Conservation (phyloP, 2,888 invertebrate species). For the Drosophila austrosaltans region DNA sequence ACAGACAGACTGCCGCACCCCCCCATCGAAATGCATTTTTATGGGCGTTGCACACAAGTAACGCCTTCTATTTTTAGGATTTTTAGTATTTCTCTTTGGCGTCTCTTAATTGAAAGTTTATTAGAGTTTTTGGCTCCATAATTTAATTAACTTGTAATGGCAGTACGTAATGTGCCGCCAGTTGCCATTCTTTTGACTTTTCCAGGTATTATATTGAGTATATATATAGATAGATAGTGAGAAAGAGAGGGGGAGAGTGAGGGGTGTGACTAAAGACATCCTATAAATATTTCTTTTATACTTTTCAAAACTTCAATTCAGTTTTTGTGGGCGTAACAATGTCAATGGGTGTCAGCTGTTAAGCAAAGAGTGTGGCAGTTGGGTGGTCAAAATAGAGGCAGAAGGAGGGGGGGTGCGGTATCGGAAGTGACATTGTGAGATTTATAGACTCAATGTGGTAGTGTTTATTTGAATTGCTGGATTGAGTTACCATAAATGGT, state of each 20-base stretch:
- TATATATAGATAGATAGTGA: neutral
- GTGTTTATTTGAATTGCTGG: conserved; percentile 11
- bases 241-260: too few relatives aligned
- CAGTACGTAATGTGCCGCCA: conserved; percentile 3
- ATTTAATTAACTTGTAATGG: conserved; percentile 71
- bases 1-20: conserved; percentile 40
- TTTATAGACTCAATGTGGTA: conserved; percentile 7
- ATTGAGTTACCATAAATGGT: conserved; percentile 10
- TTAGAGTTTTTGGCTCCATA: conserved; percentile 58
- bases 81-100: conserved; percentile 54
- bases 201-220: neutral
- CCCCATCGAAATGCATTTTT: conserved; percentile 50
- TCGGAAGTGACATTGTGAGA: neutral
- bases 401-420: neutral
- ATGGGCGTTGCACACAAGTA: conserved; percentile 45
- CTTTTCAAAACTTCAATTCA: neutral
- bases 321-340: conserved; percentile 45
- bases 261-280: conserved; percentile 4
- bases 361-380: neutral
- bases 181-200: neutral
- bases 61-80: conserved; percentile 48
- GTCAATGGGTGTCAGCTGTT: conserved; percentile 54
- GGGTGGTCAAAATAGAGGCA: neutral
- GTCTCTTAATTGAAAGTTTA: conserved; percentile 75
- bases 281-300: conserved; percentile 6